Conservation (phyloP, 2,113 vertebrate genomes). For the Deroptyus accipitrinus region DNA sequence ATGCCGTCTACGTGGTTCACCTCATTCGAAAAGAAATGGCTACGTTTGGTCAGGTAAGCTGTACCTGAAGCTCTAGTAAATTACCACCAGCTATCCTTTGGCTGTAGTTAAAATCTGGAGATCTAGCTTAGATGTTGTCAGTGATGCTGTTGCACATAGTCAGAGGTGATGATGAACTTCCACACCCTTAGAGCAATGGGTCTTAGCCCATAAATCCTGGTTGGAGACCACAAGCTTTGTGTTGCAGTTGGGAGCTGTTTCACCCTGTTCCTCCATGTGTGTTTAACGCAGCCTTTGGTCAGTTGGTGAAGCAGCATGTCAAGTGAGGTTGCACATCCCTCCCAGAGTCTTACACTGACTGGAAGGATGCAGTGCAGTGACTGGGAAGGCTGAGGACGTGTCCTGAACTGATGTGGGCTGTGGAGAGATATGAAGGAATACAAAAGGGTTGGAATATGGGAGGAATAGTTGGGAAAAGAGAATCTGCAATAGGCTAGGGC, state of each 20-base stretch:
- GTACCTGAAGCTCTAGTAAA: background rate
- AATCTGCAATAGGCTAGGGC: background rate
- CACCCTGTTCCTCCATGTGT: rapidly evolving
- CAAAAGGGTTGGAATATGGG: background rate
- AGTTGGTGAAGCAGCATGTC: rapidly evolving
- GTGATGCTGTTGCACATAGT: background rate
- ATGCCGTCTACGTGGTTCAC: background rate
- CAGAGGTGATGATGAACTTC: background rate
- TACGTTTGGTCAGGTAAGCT: background rate
- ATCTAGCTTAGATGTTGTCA: background rate
- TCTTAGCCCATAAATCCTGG: background rate
- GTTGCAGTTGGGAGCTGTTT: background rate
- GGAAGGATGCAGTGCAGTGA: background rate
- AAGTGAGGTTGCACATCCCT: background rate
- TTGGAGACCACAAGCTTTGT: background rate
- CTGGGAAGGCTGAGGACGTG: background rate
- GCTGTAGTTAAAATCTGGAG: background rate
- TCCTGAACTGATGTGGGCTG: background rate
- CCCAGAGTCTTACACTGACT: background rate
- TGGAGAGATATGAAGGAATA: background rate
- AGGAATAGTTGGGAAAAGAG: background rate
- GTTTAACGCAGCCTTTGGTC: background rate
- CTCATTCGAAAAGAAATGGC: background rate
- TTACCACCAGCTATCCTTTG: background rate
- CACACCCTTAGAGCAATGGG: rapidly evolving